phyloP scores from a whole-genome alignment of 2,888 invertebrate species.

The Neoascia interrupta region DNA sequence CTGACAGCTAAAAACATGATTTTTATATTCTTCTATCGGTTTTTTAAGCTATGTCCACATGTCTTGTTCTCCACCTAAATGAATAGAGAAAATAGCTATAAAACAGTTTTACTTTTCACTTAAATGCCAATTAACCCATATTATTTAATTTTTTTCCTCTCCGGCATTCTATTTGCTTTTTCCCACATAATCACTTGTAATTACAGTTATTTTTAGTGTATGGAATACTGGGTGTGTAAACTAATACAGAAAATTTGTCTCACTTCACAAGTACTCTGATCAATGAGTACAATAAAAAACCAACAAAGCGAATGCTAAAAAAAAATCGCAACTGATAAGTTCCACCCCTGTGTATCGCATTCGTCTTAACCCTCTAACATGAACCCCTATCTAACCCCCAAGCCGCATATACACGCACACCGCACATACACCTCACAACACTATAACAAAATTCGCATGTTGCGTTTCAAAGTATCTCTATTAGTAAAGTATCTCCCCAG shows the following conservation, averaged over 20 bases:
- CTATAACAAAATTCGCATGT: slow-evolving; percentile 9
- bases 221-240: too few relatives aligned
- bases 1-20: too few relatives aligned
- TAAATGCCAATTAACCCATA: slow-evolving; percentile 47
- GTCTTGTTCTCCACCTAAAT: too few relatives aligned
- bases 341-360: slow-evolving; percentile 9
- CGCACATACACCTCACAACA: background rate
- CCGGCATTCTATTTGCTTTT: background rate
- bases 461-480: slow-evolving; percentile 6
- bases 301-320: background rate
- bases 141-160: slow-evolving; percentile 11
- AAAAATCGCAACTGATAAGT: slow-evolving; percentile 42
- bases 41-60: too few relatives aligned
- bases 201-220: too few relatives aligned
- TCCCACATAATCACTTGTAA: background rate
- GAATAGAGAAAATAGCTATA: too few relatives aligned
- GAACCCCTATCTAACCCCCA: background rate
- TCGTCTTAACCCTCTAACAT: background rate
- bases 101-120: too few relatives aligned
- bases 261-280: background rate
- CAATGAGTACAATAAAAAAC: slow-evolving; percentile 1
- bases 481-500: background rate
- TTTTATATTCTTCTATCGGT: too few relatives aligned
- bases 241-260: too few relatives aligned
- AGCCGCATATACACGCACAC: too few relatives aligned